A percentile compares a stretch with the other conserved stretches of the same genome.
These are phyloP conservation scores for Stenoptilia bipunctidactyla DNA, from an alignment of 2,888 invertebrate species.

Conservation along the genomic window DNA sequence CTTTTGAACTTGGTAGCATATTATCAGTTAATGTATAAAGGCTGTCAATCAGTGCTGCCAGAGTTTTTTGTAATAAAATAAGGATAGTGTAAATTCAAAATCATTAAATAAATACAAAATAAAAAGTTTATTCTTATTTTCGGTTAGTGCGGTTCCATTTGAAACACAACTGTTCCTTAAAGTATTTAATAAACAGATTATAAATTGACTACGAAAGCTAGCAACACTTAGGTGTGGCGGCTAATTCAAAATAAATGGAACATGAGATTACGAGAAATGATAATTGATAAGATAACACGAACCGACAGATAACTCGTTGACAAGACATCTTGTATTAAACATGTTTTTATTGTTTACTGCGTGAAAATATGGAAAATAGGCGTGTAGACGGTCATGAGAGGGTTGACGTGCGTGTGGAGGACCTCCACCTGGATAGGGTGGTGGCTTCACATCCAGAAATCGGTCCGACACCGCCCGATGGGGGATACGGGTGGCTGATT, in stretches of 20 bases:
- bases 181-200: too few relatives aligned
- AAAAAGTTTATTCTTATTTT: too few relatives aligned
- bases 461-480: conserved; percentile 75
- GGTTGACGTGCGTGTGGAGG: conserved; percentile 34
- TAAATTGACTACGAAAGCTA: too few relatives aligned
- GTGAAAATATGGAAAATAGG: conserved; percentile 40
- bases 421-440: conserved; percentile 69
- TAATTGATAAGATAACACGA: conserved; percentile 57
- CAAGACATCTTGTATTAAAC: conserved; percentile 31
- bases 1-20: conserved; percentile 8
- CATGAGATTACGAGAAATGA: conserved; percentile 40
- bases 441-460: conserved; percentile 75
- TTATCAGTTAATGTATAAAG: too few relatives aligned
- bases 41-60: too few relatives aligned
- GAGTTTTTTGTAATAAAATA: too few relatives aligned
- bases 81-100: too few relatives aligned
- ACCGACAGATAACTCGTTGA: conserved; percentile 41
- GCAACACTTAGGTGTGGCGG: conserved; percentile 30
- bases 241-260: conserved; percentile 50
- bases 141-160: too few relatives aligned
- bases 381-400: conserved; percentile 26
- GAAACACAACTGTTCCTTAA: too few relatives aligned
- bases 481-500: conserved; percentile 77
- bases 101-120: too few relatives aligned
- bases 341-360: conserved; percentile 49